Evolutionary conservation across 92 coral and sea anemone species (phyloP).

Genomic region (Hydrozoanthus gracilis): DNA sequence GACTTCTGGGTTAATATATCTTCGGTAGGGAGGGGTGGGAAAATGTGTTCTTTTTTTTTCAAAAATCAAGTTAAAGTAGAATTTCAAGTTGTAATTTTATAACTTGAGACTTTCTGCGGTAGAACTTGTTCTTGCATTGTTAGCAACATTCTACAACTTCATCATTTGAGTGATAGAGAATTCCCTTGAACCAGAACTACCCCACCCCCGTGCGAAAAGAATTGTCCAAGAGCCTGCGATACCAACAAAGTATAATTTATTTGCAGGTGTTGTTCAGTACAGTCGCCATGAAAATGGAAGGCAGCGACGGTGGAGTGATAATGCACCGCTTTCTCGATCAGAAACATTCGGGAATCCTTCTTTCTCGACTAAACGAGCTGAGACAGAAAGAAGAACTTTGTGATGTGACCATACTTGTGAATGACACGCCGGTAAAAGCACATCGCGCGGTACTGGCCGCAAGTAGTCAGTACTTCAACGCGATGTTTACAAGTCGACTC

Average conservation of each 20-base stretch:
- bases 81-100: not conserved
- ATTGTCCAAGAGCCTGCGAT: conserved; percentile 60
- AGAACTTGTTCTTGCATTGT: not conserved
- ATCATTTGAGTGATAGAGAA: not conserved
- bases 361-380: conserved; percentile 86
- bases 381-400: conserved; percentile 90
- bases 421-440: conserved; percentile 73
- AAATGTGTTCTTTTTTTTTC: not conserved
- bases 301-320: conserved; percentile 51
- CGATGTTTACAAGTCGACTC: conserved; percentile 93
- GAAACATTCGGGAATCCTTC: conserved; percentile 73
- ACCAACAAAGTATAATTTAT: not conserved
- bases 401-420: conserved; percentile 84
- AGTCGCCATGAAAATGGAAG: conserved; percentile 60
- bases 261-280: conserved; percentile 54
- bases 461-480: conserved; percentile 91
- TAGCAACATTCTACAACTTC: not conserved
- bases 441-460: conserved; percentile 96
- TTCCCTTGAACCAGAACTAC: not conserved
- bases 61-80: not conserved
- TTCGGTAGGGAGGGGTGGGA: conserved; percentile 9
- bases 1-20: conserved; percentile 1
- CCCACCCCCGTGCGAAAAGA: not conserved
- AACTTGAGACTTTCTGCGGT: not conserved
- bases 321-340: conserved; percentile 75